These are phyloP conservation scores for Apomyelois bistriatella DNA, from an alignment of 2,888 invertebrate genomes.

Conservation along the genomic window DNA sequence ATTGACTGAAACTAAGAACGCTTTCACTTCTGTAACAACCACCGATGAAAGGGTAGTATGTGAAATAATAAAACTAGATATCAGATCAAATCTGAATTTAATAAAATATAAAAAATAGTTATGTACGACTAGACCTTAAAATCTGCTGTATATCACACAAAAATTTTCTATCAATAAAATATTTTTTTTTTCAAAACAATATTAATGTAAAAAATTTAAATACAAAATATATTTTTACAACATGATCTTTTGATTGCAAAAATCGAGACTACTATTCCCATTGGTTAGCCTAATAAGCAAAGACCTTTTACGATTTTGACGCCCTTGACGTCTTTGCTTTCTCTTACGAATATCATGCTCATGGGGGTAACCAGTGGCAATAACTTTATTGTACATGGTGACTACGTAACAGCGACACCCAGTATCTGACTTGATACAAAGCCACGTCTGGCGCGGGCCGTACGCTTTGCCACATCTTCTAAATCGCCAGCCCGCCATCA, in stretches of 20 bases:
- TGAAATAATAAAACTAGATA: background rate
- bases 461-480: constrained; percentile 36
- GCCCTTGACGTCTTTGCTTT: background rate
- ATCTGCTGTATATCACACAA: background rate
- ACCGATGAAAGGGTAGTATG: background rate
- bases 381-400: constrained; percentile 39
- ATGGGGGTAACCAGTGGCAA: constrained; percentile 44
- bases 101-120: background rate
- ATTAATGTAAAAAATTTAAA: too few relatives aligned
- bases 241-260: background rate
- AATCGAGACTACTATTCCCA: background rate
- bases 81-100: background rate
- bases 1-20: too few relatives aligned
- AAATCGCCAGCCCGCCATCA: constrained; percentile 53
- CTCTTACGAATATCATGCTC: constrained; percentile 30
- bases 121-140: constrained; percentile 1
- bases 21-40: too few relatives aligned
- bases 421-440: constrained; percentile 64
- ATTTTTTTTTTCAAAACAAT: too few relatives aligned
- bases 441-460: constrained; percentile 39
- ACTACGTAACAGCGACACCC: constrained; percentile 57
- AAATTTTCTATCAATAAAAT: too few relatives aligned
- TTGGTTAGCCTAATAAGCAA: background rate
- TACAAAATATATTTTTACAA: too few relatives aligned
- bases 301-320: constrained; percentile 7